Conservation (phyloP, 2,797 vertebrate species). For the Telmatherina bonti region DNA sequence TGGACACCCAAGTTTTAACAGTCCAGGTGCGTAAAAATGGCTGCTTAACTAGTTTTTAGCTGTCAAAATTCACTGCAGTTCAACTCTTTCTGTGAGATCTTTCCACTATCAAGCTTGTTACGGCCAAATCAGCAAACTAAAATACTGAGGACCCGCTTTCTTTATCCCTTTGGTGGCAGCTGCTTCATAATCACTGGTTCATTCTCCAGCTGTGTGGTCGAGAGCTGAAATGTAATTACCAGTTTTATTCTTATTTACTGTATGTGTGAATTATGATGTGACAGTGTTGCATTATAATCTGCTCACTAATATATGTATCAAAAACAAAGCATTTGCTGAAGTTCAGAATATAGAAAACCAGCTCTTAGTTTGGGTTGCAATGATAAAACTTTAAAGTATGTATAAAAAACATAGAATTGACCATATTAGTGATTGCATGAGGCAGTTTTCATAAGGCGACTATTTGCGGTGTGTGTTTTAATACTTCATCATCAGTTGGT, state of each 20-base stretch:
- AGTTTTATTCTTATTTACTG: neutral
- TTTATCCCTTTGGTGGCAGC: neutral
- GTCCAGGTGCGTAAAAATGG: constrained; percentile 50
- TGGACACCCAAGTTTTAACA: constrained; percentile 30
- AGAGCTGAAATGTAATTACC: neutral
- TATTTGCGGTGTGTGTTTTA: too few relatives aligned
- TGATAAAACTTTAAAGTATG: neutral
- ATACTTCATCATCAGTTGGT: neutral
- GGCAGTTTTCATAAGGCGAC: too few relatives aligned
- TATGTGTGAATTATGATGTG: neutral
- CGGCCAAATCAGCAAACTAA: neutral
- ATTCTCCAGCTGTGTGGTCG: neutral
- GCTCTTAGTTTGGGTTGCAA: neutral
- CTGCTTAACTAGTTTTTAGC: neutral
- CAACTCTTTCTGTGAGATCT: neutral
- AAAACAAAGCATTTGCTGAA: neutral
- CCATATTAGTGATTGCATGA: neutral
- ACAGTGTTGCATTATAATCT: neutral
- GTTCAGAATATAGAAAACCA: neutral
- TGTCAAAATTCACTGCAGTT: neutral
- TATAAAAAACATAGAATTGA: neutral
- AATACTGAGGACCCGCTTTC: neutral
- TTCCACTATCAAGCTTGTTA: neutral
- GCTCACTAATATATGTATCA: neutral
- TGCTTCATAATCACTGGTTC: neutral